These are phyloP conservation scores for Distichodus sexfasciatus DNA, from an alignment of 2,797 vertebrate genomes.

Conservation along the genomic window DNA sequence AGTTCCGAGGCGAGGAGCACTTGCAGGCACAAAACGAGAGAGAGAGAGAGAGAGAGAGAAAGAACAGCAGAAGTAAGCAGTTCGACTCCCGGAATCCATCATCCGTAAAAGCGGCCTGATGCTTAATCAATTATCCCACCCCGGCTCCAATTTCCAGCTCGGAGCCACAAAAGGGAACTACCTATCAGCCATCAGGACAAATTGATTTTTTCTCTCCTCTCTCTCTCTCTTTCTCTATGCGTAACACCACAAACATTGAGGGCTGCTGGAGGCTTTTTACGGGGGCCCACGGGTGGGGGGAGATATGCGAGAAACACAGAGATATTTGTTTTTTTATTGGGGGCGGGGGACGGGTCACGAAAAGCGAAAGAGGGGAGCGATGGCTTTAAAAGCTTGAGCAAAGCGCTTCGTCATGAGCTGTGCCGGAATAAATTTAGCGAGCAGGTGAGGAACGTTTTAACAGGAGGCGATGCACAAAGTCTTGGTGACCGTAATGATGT, in stretches of 20 bases:
- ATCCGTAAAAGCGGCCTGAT: slow-evolving; percentile 66
- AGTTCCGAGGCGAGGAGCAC: slow-evolving; percentile 3
- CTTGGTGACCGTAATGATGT: too few relatives aligned
- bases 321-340: slow-evolving; percentile 52
- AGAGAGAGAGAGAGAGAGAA: too few relatives aligned
- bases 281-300: slow-evolving; percentile 59
- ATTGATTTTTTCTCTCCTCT: slow-evolving; percentile 60
- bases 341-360: slow-evolving; percentile 61
- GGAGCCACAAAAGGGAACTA: slow-evolving; percentile 61
- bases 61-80: slow-evolving; percentile 46
- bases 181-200: slow-evolving; percentile 60
- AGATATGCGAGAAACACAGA: slow-evolving; percentile 45
- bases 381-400: slow-evolving; percentile 44
- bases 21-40: slow-evolving; percentile 25
- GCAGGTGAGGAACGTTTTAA: not conserved
- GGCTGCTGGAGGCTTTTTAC: slow-evolving; percentile 61
- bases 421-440: slow-evolving; percentile 28
- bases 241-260: slow-evolving; percentile 67
- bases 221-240: slow-evolving; percentile 33
- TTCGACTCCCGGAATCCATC: slow-evolving; percentile 59
- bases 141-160: slow-evolving; percentile 56
- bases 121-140: slow-evolving; percentile 72
- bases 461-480: too few relatives aligned
- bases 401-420: slow-evolving; percentile 38
- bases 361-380: slow-evolving; percentile 44